phyloP scores from a whole-genome alignment of 37 sponge, comb jelly and placozoan species.

The Chondrosia reniformis region DNA sequence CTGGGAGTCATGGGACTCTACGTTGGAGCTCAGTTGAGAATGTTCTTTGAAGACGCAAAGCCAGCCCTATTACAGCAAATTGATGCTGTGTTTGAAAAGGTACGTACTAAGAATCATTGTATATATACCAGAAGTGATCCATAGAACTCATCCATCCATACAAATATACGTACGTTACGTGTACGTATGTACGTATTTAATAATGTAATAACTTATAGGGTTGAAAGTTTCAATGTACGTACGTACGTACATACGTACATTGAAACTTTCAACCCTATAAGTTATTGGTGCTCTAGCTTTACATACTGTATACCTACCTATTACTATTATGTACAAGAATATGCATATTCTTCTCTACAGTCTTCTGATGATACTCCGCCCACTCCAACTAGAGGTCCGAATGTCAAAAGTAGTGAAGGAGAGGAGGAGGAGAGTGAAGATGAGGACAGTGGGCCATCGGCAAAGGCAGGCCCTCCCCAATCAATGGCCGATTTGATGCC shows the following conservation, averaged over 20 bases:
- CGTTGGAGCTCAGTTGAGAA: conserved; percentile 67
- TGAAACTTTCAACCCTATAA: not conserved
- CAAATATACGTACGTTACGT: not conserved
- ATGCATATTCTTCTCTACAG: not conserved
- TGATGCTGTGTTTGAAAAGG: conserved; percentile 76
- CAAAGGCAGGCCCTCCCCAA: conserved; percentile 1
- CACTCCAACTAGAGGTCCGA: conserved; percentile 67
- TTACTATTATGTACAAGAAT: not conserved
- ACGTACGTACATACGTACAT: not conserved
- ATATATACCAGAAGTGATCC: not conserved
- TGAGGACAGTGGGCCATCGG: conserved; percentile 19
- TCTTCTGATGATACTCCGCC: conserved; percentile 51
- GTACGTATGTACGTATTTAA: not conserved
- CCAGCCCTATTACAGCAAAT: conserved; percentile 74
- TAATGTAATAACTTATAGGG: too few species aligned
- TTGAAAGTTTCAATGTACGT: too few species aligned
- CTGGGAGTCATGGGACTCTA: conserved; percentile 64
- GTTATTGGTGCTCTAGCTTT: not conserved
- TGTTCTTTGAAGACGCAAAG: conserved; percentile 86
- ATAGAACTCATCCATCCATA: not conserved
- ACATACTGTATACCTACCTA: not conserved
- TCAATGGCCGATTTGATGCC: conserved; percentile 79
- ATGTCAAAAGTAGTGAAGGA: conserved; percentile 20
- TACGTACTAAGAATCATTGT: not conserved
- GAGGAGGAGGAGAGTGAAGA: conserved; percentile 26